These are phyloP conservation scores for Tetragonula clypearis DNA, from an alignment of 1,140 invertebrate genomes.

Conservation along the genomic window DNA sequence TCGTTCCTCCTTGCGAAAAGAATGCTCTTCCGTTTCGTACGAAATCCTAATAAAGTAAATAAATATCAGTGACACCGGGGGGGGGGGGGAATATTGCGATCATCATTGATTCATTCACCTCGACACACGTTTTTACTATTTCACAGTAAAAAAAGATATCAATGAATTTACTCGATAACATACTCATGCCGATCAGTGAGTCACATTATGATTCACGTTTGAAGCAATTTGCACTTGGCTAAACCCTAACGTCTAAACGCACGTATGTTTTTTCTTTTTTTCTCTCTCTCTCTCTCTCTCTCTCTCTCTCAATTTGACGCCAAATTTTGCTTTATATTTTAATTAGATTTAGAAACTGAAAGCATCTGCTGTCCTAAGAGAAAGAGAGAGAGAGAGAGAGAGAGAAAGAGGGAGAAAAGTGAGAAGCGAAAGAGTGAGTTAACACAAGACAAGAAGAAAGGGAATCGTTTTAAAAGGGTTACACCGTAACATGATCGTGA, in stretches of 20 bases:
- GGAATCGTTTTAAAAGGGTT: constrained; percentile 26
- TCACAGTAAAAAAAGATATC: not conserved
- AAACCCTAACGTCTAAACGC: not conserved
- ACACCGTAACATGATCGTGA: constrained; percentile 27
- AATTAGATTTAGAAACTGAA: not conserved
- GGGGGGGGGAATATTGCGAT: not conserved
- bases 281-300: too few relatives aligned
- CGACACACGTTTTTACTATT: not conserved
- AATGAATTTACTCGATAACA: constrained; percentile 8
- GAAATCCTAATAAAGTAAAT: too few relatives aligned
- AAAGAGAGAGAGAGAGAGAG: not conserved
- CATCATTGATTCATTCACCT: not conserved
- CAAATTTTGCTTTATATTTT: not conserved
- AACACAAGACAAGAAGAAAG: constrained; percentile 12
- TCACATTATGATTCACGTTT: constrained; percentile 26
- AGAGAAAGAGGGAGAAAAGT: not conserved
- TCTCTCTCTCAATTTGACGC: not conserved
- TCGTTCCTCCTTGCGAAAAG: not conserved
- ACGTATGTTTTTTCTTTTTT: too few relatives aligned
- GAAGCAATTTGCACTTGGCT: not conserved
- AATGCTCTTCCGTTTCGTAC: not conserved
- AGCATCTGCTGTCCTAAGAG: not conserved
- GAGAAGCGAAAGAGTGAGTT: not conserved
- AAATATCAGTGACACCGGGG: not conserved
- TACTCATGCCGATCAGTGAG: not conserved